A percentile compares a stretch with the other conserved stretches of the same genome.
Conservation (phyloP, 1,140 invertebrate genomes). For the Diorhabda carinulata region DNA sequence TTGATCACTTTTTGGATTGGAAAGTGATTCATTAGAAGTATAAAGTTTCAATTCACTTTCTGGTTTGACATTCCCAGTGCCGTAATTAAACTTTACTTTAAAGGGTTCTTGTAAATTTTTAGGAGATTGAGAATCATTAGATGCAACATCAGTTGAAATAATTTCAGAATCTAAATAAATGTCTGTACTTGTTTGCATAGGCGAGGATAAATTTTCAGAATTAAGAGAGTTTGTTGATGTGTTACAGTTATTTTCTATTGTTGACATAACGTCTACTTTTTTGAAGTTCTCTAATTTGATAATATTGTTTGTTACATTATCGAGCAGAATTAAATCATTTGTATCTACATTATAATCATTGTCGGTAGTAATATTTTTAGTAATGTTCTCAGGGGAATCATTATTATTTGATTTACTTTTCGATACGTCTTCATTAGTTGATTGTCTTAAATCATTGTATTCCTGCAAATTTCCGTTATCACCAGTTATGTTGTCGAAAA, state of each 20-base stretch:
- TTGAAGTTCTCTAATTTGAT: constrained; percentile 38
- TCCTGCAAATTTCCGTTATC: constrained; percentile 28
- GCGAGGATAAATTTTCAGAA: constrained; percentile 47
- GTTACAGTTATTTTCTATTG: constrained; percentile 42
- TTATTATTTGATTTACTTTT: constrained; percentile 29
- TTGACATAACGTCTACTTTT: constrained; percentile 36
- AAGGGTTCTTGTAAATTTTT: constrained; percentile 37
- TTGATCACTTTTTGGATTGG: constrained; percentile 45
- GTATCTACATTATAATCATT: constrained; percentile 29
- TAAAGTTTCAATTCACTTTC: constrained; percentile 30
- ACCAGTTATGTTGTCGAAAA: not conserved
- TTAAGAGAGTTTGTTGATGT: constrained; percentile 46
- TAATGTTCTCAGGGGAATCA: constrained; percentile 24
- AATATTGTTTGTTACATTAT: constrained; percentile 37
- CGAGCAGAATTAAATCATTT: constrained; percentile 32
- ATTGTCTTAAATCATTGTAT: constrained; percentile 14
- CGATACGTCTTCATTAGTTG: constrained; percentile 16
- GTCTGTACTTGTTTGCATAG: constrained; percentile 48
- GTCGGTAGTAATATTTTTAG: constrained; percentile 22
- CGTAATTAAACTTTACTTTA: constrained; percentile 24
- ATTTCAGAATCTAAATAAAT: constrained; percentile 46
- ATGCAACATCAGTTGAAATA: constrained; percentile 44
- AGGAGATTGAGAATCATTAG: constrained; percentile 46
- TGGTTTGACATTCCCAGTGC: constrained; percentile 19
- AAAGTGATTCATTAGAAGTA: constrained; percentile 41